Base-by-base conservation (phyloP, 2,113 vertebrate species). In the Sander vitreus region DNA sequence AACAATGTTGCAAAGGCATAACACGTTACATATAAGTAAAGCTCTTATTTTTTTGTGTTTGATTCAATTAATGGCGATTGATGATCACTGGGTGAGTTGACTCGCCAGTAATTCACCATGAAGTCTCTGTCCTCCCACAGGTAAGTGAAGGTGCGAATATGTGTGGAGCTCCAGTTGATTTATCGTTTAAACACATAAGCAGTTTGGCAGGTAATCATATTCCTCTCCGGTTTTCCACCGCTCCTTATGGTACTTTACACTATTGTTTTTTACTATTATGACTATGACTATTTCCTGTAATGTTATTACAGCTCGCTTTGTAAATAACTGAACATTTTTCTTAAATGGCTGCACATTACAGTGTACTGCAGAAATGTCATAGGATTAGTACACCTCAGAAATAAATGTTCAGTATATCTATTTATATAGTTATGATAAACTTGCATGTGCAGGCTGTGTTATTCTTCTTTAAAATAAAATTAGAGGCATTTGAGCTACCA, bases 121-220 rank as follows among this genome's bases (percentile, higher is more conserved):
- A 45, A 3, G 23, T 19, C 30, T 27, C 27, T 71, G 16, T 76
- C 36, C 55, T 47, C 33, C 67, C 5, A 51, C 64, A 87, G 80
- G 59, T 74, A 39, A 58, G 21, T 19, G 45, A 8, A 76, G 75
- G 57, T 75, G 25, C n/a, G n/a, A 85, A 25, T 9, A 93, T 92
- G 92, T 66, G n/a, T 19, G 85, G 78, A 18, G 70, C 91, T 51
- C 92, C 92, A 3, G 90, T 92, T 69, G 91, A 93, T 87, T 86
- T 93, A 50, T 92, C 91, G 50, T 92, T 93, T 63, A 92, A 88
- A 86, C 33, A 78, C 14, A 84, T 92, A 83, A 73, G 25, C 79
- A 80, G 47, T n/a, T 62, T 92, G 75, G 51, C 73, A 90, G 92
- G 92, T 92, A 79, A 0, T 43, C 0, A 67, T 76, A 73, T 48